phyloP scores from a whole-genome alignment of 2,113 vertebrate genomes.

The Carettochelys insculpta region DNA sequence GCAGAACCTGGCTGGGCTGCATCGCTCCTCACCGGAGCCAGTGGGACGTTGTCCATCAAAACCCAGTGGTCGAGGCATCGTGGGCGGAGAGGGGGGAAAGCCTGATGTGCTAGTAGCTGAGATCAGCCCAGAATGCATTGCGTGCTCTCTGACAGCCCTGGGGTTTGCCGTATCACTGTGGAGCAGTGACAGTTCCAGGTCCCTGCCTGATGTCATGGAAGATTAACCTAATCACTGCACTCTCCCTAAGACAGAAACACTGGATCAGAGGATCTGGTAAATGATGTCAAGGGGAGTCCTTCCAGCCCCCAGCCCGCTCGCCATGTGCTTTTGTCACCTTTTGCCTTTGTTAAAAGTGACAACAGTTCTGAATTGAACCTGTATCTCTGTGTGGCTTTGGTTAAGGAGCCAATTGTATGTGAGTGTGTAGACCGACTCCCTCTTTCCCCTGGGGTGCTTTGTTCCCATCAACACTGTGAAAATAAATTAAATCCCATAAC shows the following conservation, averaged over 20 bases:
- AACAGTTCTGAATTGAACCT: background rate
- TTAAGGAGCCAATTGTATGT: background rate
- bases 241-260: background rate
- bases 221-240: background rate
- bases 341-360: background rate
- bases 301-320: rapidly evolving
- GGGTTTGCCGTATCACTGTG: rapidly evolving
- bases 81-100: background rate
- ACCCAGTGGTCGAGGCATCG: no score
- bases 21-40: background rate
- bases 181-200: rapidly evolving
- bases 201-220: background rate
- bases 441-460: background rate
- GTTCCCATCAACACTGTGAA: background rate
- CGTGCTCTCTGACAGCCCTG: background rate
- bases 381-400: background rate
- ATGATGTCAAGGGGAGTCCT: background rate
- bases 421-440: background rate
- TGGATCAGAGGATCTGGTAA: background rate
- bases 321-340: background rate
- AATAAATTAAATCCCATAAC: background rate
- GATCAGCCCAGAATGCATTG: background rate
- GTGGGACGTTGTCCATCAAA: background rate
- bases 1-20: background rate
- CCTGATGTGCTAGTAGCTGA: background rate